Conservation (phyloP, 53 echinoderm and acorn worm species). For the Paelopatides confundens region DNA sequence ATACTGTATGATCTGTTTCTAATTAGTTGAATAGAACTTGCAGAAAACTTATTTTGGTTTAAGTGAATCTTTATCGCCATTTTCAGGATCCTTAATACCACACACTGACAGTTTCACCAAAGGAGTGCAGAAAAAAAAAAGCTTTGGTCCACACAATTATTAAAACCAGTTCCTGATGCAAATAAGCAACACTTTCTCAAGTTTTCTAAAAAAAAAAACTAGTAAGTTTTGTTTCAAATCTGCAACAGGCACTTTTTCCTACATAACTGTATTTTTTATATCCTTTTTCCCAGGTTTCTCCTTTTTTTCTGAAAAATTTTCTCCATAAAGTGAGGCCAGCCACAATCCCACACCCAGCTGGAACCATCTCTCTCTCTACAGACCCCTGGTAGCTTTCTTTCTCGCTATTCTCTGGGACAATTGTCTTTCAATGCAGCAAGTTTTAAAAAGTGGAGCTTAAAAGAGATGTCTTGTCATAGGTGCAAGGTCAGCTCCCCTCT, state of each 20-base stretch:
- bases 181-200: neutral
- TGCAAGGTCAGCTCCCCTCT: conserved; percentile 15
- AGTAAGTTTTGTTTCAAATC: neutral
- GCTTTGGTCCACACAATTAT: conserved; percentile 31
- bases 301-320: neutral
- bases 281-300: neutral
- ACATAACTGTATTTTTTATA: neutral
- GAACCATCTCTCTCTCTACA: neutral
- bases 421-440: conserved; percentile 36
- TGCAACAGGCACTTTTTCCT: conserved; percentile 39
- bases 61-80: conserved; percentile 33
- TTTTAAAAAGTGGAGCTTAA: conserved; percentile 30
- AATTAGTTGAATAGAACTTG: conserved; percentile 32
- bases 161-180: conserved; percentile 3
- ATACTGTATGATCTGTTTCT: conserved; percentile 14
- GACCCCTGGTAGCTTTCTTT: neutral
- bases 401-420: neutral
- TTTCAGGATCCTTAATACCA: neutral
- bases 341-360: neutral
- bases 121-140: conserved; percentile 7
- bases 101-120: neutral
- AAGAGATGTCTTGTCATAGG: conserved; percentile 6
- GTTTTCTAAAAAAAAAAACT: neutral
- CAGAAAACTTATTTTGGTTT: conserved; percentile 14
- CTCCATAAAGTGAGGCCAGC: neutral